Evolutionary conservation across 2,888 invertebrate genomes (phyloP), one percentile per base, ranked within the genome.

Genomic region (Isoperla grammatica): DNA sequence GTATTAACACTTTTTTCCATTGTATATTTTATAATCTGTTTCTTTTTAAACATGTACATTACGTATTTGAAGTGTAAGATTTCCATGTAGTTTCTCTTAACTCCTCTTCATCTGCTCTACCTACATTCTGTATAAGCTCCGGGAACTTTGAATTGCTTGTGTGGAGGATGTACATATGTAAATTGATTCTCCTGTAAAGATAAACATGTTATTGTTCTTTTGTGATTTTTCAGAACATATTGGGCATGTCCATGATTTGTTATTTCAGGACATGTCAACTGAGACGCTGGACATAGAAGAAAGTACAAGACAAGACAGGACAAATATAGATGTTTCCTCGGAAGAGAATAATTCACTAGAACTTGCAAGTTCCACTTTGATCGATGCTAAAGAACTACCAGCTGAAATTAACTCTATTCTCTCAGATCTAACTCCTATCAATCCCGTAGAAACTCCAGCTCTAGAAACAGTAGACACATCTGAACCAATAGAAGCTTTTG

Each of bases 401-500:
- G 29, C 29, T 29, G 29, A 29, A 29, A 29, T 29, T 29, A 29
- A 29, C 8, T 29, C 29, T 6, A 29, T 29, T 29, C 29, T 29
- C 29, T 29, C 29, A 29, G 29, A 29, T 29, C 29, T 29, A 29
- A 29, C 29, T 29, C 29, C 29, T 29, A 8, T 29, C 29, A 29
- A 29, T 29, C 29, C 29, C 8, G 29, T 29, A 29, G 29, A 29
- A 29, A 29, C 29, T 29, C 29, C 29, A 6, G n/a, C n/a, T n/a
- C n/a, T n/a, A n/a, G n/a, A n/a, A n/a, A n/a, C n/a, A n/a, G n/a
- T n/a, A n/a, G n/a, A n/a, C n/a, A n/a, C n/a, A n/a, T n/a, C n/a
- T n/a, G 5, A 29, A 29, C 29, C 67, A 60, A 61, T 56, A 66
- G 67, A 66, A 65, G 65, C 62, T 61, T 63, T 63, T 53, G 54